Percentiles rank a stretch among this genome's conserved stretches.
Conservation (phyloP, 1,140 invertebrate species). For the Camponotus pennsylvanicus region DNA sequence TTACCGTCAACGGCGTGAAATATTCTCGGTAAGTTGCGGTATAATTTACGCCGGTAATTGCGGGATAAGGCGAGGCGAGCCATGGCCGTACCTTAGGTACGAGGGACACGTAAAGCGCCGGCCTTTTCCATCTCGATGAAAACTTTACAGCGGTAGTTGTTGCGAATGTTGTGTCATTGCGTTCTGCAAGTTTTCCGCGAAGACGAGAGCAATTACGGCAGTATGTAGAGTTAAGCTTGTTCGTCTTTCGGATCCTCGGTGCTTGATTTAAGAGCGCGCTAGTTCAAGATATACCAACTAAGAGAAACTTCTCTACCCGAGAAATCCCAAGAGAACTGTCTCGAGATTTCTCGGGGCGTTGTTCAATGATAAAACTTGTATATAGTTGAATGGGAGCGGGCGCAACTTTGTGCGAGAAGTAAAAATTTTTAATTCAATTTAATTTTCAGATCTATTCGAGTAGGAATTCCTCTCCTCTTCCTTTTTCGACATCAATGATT, state of each 20-base stretch:
- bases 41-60: slow-evolving; percentile 75
- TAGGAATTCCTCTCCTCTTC: too few relatives aligned
- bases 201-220: not conserved
- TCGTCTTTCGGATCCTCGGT: not conserved
- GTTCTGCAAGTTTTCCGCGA: not conserved
- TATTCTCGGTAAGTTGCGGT: slow-evolving; percentile 74
- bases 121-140: slow-evolving; percentile 41
- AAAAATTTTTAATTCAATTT: slow-evolving; percentile 1
- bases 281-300: not conserved
- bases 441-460: too few relatives aligned
- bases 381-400: not conserved
- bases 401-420: not conserved
- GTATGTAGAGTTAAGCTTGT: not conserved
- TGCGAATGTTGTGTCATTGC: slow-evolving; percentile 11
- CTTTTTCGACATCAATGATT: too few relatives aligned
- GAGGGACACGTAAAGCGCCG: slow-evolving; percentile 10
- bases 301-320: not conserved
- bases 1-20: slow-evolving; percentile 77
- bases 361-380: not conserved
- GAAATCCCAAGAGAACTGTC: not conserved
- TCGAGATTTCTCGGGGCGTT: not conserved
- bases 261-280: not conserved
- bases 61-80: slow-evolving; percentile 67
- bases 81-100: not conserved
- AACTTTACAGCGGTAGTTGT: not conserved